Percentiles rank a stretch among this genome's conserved stretches.
phyloP scores from a whole-genome alignment of 2,113 vertebrate genomes.

The Toxotes chatareus region DNA sequence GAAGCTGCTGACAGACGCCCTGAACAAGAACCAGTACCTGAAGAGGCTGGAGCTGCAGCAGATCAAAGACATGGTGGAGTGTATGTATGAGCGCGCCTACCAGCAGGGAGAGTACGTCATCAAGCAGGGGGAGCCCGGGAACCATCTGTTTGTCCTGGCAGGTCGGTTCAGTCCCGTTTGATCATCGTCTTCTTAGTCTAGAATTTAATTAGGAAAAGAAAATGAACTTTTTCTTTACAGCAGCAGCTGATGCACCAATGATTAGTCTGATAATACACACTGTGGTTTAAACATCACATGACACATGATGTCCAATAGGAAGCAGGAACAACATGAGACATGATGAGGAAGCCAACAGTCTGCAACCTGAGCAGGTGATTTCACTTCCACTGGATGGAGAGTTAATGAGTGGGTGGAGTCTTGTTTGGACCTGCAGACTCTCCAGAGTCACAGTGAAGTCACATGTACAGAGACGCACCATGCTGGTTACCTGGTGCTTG shows the following conservation, averaged over 20 bases:
- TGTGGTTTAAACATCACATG: neutral
- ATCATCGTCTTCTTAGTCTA: neutral
- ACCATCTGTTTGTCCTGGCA: constrained; percentile 93
- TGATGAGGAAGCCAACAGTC: neutral
- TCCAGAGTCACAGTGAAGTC: no score
- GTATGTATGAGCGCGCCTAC: constrained; percentile 92
- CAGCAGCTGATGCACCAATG: neutral
- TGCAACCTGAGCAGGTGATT: neutral
- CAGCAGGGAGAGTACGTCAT: constrained; percentile 90
- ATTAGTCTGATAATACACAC: fast-evolving
- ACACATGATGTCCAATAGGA: neutral
- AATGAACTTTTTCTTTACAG: no score
- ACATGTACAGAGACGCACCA: no score
- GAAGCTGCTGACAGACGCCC: constrained; percentile 90
- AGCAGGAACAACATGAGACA: neutral
- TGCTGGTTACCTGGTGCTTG: no score
- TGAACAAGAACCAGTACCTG: constrained; percentile 94
- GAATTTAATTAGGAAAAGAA: neutral
- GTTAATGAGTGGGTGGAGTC: neutral
- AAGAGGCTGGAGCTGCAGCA: constrained; percentile 91
- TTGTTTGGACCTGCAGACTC: no score
- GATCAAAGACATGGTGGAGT: constrained; percentile 94
- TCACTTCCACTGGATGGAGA: neutral
- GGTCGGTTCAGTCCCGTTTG: constrained; percentile 73
- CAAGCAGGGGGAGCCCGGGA: constrained; percentile 91